These are phyloP conservation scores for Pampusana beccarii DNA, from an alignment of 2,113 vertebrate genomes.

Conservation along the genomic window DNA sequence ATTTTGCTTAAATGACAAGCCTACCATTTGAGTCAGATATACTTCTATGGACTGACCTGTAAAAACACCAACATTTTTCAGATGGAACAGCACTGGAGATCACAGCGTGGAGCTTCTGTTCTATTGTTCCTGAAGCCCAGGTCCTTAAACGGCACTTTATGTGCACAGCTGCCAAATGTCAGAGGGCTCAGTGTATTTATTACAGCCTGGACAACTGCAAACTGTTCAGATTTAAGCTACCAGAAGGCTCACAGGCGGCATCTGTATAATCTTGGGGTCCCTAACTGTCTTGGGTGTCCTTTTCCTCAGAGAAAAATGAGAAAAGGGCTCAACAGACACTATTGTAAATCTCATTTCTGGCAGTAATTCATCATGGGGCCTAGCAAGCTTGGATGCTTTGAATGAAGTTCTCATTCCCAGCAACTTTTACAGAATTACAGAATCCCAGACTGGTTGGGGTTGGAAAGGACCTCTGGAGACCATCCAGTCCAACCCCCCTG, in stretches of 20 bases:
- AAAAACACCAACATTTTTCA: not conserved
- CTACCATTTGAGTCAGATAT: not conserved
- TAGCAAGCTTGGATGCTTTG: rapidly evolving
- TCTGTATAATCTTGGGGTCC: rapidly evolving
- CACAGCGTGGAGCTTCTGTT: rapidly evolving
- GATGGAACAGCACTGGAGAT: rapidly evolving
- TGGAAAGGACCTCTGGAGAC: too few species aligned
- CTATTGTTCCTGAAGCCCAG: not conserved
- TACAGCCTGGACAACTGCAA: not conserved
- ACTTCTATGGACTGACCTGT: not conserved
- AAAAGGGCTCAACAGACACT: rapidly evolving
- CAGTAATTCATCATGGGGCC: rapidly evolving
- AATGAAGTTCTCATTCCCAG: rapidly evolving
- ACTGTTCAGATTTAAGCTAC: not conserved
- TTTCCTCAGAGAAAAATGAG: not conserved
- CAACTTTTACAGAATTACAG: too few species aligned
- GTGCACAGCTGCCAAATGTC: not conserved
- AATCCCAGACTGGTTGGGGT: too few species aligned
- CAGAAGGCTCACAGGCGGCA: not conserved
- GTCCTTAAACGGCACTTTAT: not conserved
- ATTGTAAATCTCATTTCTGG: not conserved
- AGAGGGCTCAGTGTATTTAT: not conserved
- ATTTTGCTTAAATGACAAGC: not conserved
- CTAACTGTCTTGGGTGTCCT: not conserved
- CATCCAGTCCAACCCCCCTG: too few species aligned